A percentile compares a stretch with the other conserved stretches of the same genome.
Evolutionary conservation across 2,113 vertebrate genomes (phyloP).

Genomic region (Mixornis gularis): DNA sequence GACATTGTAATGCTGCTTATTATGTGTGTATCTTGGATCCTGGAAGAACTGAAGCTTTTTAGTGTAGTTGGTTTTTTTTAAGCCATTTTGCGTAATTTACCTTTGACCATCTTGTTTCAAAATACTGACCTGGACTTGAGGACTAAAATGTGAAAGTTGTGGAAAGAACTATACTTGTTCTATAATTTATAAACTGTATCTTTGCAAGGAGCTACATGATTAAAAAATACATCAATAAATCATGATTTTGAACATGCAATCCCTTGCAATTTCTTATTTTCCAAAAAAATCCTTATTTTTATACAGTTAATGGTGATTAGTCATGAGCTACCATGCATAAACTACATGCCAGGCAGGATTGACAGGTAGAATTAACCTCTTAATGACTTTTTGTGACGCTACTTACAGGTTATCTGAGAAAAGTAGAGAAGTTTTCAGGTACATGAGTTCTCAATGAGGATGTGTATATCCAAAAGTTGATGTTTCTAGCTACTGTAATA

Average conservation of each 20-base stretch:
- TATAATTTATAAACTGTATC: slow-evolving; percentile 31
- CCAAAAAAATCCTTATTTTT: neutral
- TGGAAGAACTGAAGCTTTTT: slow-evolving; percentile 46
- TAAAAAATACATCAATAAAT: slow-evolving; percentile 55
- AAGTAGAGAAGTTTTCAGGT: neutral
- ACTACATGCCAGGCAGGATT: neutral
- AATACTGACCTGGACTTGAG: slow-evolving; percentile 13
- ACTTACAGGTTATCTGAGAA: neutral
- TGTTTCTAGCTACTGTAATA: neutral
- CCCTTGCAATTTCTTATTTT: slow-evolving; percentile 52
- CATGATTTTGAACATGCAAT: slow-evolving; percentile 24
- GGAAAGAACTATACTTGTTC: slow-evolving; percentile 4
- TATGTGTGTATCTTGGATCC: slow-evolving; percentile 37
- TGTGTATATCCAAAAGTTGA: neutral
- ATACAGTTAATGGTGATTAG: neutral
- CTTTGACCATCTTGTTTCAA: slow-evolving; percentile 11
- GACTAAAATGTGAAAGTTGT: slow-evolving; percentile 23
- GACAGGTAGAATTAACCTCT: neutral
- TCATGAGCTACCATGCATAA: neutral
- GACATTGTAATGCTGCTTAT: slow-evolving; percentile 28
- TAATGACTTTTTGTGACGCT: neutral
- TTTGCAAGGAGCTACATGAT: slow-evolving; percentile 42
- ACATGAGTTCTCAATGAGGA: neutral
- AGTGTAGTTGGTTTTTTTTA: neutral
- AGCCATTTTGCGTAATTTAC: neutral